Percentiles rank a stretch among this genome's conserved stretches.
Evolutionary conservation across 2,888 invertebrate genomes (phyloP).

Genomic region (Theristus sp.): DNA sequence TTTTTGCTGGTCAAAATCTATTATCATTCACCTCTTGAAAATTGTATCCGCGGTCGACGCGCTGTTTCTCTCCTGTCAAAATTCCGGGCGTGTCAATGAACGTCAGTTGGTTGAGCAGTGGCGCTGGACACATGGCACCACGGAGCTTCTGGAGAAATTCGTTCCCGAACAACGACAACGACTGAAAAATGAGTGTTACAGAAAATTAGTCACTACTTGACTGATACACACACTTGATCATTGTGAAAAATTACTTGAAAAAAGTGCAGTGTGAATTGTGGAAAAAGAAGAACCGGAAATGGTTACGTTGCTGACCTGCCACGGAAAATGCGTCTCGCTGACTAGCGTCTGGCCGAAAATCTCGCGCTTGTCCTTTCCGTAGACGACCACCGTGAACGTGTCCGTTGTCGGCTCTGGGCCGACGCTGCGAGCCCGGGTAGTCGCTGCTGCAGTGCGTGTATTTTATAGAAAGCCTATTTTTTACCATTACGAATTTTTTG

Average conservation of each 20-base stretch:
- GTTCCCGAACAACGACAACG: slow-evolving; percentile 8
- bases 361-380: slow-evolving; percentile 10
- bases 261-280: too few relatives aligned
- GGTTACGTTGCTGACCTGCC: slow-evolving; percentile 4
- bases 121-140: slow-evolving; percentile 1
- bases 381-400: slow-evolving; percentile 16
- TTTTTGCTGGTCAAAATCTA: too few relatives aligned
- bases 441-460: slow-evolving; percentile 3
- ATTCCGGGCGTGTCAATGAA: slow-evolving; percentile 14
- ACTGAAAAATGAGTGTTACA: too few relatives aligned
- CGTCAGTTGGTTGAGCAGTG: slow-evolving; percentile 10
- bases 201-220: too few relatives aligned
- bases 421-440: slow-evolving; percentile 18
- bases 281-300: too few relatives aligned
- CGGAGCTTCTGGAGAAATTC: slow-evolving; percentile 7
- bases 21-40: too few relatives aligned
- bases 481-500: not conserved
- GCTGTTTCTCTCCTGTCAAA: slow-evolving; percentile 12
- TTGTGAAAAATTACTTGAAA: too few relatives aligned
- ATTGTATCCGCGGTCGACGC: slow-evolving; percentile 6
- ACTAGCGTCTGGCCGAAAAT: slow-evolving; percentile 10
- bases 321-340: slow-evolving; percentile 4
- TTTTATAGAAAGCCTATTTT: slow-evolving; percentile 9
- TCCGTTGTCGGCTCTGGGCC: slow-evolving; percentile 23
- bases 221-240: too few relatives aligned